phyloP scores from a whole-genome alignment of 2,113 vertebrate species.

The Cariama cristata region DNA sequence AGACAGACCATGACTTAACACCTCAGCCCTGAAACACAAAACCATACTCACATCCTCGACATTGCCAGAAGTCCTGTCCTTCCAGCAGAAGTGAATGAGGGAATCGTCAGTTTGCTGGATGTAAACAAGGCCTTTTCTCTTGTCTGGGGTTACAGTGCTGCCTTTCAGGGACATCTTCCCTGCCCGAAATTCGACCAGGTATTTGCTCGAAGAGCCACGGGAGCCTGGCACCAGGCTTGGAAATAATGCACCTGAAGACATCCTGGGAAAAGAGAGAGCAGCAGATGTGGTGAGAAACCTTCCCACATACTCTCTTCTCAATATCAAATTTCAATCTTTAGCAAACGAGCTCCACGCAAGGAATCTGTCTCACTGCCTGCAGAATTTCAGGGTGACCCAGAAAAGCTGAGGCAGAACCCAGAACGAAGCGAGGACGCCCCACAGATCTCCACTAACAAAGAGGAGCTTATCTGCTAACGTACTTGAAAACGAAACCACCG shows the following conservation, averaged over 20 bases:
- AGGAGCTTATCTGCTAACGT: fast-evolving
- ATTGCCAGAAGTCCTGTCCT: slow-evolving; percentile 91
- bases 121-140: slow-evolving; percentile 95
- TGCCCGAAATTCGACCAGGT: slow-evolving; percentile 94
- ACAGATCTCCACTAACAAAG: fast-evolving
- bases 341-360: background rate
- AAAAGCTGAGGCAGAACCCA: fast-evolving
- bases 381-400: background rate
- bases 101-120: slow-evolving; percentile 98
- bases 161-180: slow-evolving; percentile 96
- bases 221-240: slow-evolving; percentile 96
- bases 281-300: background rate
- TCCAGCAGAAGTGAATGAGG: slow-evolving; percentile 98
- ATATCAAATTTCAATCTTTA: background rate
- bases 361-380: background rate
- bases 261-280: slow-evolving; percentile 64
- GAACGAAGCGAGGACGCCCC: no score
- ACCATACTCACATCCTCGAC: slow-evolving; percentile 89
- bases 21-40: background rate
- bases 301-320: fast-evolving
- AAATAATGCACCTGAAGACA: slow-evolving; percentile 95
- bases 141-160: slow-evolving; percentile 95
- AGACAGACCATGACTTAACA: fast-evolving
- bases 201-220: slow-evolving; percentile 93
- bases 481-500: background rate